Base-by-base conservation (phyloP, 1,140 invertebrate genomes). In the Drosophila navojoa region DNA sequence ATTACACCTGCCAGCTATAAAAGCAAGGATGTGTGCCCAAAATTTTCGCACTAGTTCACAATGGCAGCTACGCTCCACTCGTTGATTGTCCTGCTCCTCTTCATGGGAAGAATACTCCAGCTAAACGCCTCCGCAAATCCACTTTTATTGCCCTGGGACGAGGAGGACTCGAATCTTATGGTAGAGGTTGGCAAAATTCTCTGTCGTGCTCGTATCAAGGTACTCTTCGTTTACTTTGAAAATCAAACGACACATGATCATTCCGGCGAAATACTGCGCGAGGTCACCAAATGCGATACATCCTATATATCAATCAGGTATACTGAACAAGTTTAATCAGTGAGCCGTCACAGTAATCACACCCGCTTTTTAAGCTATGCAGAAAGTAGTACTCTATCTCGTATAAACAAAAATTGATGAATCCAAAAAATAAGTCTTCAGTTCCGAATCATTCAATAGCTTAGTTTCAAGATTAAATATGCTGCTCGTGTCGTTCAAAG, bases 211-310 rank as follows among this genome's bases (percentile, higher is more conserved):
- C 49, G 22, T 5, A 76, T 90, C 22, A 91, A 90, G 38, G 72
- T 89, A 0, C 49, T 91, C 2, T 82, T 82, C 55, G 86, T 90
- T 0, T 91, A 90, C 52, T 91, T 89, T 25, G 90, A 91, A 40
- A 91, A 90, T 54, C 55, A 79, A 29, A 63, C 73, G 0, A 89
- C 80, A 0, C 76, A 78, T 9, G 64, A 90, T 53, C 76, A 90
- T 54, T 73, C 90, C 5, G 80, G 90, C 4, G 70, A 82, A 44
- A 85, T 91, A 63, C 58, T 91, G 6, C 69, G 57, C 4, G 60
- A 77, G 49, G 72, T 91, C 4, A 89, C 79, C 59, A 76, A 85
- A 42, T 91, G 90, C 35, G 67, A 87, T 32, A 86, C 85, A 60
- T 91, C 90, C n/a, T 90, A 90, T 49, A 77, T 91, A 58, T 80